These are phyloP conservation scores for Chascanopsetta lugubris DNA, from an alignment of 2,113 vertebrate species.

Conservation along the genomic window DNA sequence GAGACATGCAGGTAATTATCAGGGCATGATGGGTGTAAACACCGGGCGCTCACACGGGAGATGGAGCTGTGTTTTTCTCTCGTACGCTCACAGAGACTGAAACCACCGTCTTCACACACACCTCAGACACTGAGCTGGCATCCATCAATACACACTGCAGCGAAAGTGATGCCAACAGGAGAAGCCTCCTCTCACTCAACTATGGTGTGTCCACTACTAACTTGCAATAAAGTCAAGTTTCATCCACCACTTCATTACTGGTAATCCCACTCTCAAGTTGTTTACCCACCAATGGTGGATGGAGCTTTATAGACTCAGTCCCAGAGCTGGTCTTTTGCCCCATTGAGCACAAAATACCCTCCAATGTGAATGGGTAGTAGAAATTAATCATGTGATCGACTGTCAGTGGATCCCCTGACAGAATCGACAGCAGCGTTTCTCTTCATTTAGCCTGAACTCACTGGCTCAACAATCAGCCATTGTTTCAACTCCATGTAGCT, in stretches of 20 bases:
- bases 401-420: neutral
- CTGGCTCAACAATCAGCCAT: neutral
- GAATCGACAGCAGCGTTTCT: neutral
- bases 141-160: neutral
- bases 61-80: conserved; percentile 34
- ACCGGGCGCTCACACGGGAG: conserved; percentile 59
- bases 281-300: too few relatives aligned
- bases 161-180: too few relatives aligned
- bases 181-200: conserved; percentile 9
- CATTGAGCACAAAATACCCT: too few relatives aligned
- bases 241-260: too few relatives aligned
- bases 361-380: too few relatives aligned
- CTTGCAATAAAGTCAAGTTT: too few relatives aligned
- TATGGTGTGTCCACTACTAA: neutral
- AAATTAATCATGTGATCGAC: too few relatives aligned
- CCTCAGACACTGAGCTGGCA: conserved; percentile 21
- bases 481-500: neutral
- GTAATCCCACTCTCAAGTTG: too few relatives aligned
- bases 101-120: conserved; percentile 24
- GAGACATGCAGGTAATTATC: conserved; percentile 78
- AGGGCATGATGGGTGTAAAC: conserved; percentile 71
- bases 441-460: neutral
- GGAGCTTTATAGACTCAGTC: too few relatives aligned
- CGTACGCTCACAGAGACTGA: conserved; percentile 23
- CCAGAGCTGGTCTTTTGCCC: too few relatives aligned